Evolutionary conservation across 1,140 invertebrate species (phyloP).

Genomic region (Tachypleus tridentatus): DNA sequence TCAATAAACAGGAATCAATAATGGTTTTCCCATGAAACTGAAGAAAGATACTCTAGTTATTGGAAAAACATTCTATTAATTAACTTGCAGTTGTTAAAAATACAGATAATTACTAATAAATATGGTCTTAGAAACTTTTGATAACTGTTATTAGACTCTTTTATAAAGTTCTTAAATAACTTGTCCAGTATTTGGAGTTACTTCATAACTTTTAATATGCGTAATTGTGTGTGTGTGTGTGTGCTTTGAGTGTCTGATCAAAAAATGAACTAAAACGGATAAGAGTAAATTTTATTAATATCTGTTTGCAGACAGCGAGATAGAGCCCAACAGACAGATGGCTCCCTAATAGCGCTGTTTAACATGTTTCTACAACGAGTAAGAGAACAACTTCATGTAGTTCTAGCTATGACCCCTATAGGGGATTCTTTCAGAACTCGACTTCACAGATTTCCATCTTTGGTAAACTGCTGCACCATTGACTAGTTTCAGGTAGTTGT

Average conservation of each 20-base stretch:
- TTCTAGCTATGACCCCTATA: slow-evolving; percentile 85
- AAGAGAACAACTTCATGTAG: slow-evolving; percentile 83
- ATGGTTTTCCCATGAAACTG: too few species aligned
- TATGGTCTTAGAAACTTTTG: too few species aligned
- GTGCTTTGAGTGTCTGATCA: not conserved
- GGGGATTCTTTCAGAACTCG: slow-evolving; percentile 65
- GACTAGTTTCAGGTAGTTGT: slow-evolving; percentile 83
- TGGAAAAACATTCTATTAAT: too few species aligned
- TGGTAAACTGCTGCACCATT: slow-evolving; percentile 94
- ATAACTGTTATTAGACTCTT: too few species aligned
- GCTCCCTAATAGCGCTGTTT: slow-evolving; percentile 76
- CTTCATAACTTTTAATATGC: not conserved
- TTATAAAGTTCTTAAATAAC: not conserved
- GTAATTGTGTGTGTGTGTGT: not conserved
- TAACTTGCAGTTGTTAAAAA: too few species aligned
- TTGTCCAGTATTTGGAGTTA: not conserved
- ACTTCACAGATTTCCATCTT: slow-evolving; percentile 81
- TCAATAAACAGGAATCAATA: too few species aligned
- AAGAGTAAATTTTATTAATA: not conserved
- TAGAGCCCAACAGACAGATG: slow-evolving; percentile 57
- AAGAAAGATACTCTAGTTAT: too few species aligned
- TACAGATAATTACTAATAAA: too few species aligned
- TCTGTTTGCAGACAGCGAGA: slow-evolving; percentile 33
- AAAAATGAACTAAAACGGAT: not conserved
- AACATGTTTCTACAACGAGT: slow-evolving; percentile 83